Conservation (phyloP, 1,140 invertebrate genomes). For the Nixonia krombeini region DNA sequence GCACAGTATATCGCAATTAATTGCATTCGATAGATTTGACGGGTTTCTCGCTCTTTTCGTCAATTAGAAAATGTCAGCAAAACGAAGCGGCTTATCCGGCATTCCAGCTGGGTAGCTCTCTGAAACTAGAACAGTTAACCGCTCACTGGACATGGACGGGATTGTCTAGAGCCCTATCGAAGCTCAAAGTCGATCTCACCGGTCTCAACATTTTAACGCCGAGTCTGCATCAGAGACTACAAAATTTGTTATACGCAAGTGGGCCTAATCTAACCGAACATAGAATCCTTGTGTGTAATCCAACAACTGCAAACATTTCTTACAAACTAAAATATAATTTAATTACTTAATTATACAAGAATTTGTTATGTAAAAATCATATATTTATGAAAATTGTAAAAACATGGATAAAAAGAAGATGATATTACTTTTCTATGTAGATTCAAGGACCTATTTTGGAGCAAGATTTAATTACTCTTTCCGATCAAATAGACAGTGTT, state of each 20-base stretch:
- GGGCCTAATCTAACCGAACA: slow-evolving; percentile 79
- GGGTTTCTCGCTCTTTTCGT: slow-evolving; percentile 22
- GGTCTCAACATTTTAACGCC: slow-evolving; percentile 73
- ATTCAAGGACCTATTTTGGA: slow-evolving; percentile 77
- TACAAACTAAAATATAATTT: no score
- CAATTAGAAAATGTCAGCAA: slow-evolving; percentile 77
- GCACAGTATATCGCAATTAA: neutral
- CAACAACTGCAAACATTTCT: no score
- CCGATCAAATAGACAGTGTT: slow-evolving; percentile 82
- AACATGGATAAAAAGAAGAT: no score
- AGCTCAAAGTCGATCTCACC: slow-evolving; percentile 68
- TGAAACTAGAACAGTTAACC: slow-evolving; percentile 76
- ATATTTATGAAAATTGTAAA: no score
- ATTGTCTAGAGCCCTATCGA: slow-evolving; percentile 70
- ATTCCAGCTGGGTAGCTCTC: slow-evolving; percentile 78
- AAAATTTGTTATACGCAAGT: slow-evolving; percentile 76
- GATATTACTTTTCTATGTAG: slow-evolving; percentile 41
- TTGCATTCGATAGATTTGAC: neutral
- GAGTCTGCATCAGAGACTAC: slow-evolving; percentile 74
- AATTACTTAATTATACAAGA: neutral
- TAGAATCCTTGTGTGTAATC: slow-evolving; percentile 66
- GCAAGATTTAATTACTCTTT: slow-evolving; percentile 80
- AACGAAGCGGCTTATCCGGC: slow-evolving; percentile 79
- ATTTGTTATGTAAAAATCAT: no score
- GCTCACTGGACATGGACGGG: slow-evolving; percentile 77